Base-by-base conservation (phyloP, 2,888 invertebrate species). In the Drosophila crucigera region DNA sequence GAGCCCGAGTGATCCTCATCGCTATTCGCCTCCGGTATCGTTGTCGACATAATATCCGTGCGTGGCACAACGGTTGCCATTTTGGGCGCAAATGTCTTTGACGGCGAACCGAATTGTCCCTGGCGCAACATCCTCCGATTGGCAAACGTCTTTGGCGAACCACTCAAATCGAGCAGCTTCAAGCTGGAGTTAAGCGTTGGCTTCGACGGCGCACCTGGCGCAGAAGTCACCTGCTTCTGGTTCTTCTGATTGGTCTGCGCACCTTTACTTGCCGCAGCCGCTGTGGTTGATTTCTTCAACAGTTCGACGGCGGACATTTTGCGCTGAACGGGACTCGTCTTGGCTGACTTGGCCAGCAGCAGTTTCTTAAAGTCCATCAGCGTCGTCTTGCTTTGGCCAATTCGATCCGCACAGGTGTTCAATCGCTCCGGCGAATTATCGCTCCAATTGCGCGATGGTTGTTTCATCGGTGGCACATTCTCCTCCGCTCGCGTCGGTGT, bases 341-440 rank as follows among this genome's bases (percentile, higher is more conserved):
- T 96, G 2, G 95, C 95, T 82, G 96, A 96, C 85, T 97, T 97
- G 86, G 97, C 96, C 41, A 97, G 94, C 31, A 97, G 94, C 19
- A 97, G 94, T 88, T 96, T 96, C 92, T 98, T 98, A 92, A 98
- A 98, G 93, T 97, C 97, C 91, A 97, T 94, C 73, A 97, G 94
- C 3, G 97, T 97, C 0, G 97, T 97, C 90, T 97, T 96, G 69
- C 96, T 95, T 3, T 95, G 93, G 0, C 95, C 95, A 83, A 95
- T 94, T 76, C 96, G 94, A 92, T 96, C 96, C 9, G 95, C 95
- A 82, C 96, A 96, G 31, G 95, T 95, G 82, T 90, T 94, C 89
- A 70, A 93, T 68, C 83, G 92, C 91, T 92, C 89, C 73, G 94
- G 92, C 4, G 91, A 86, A 37, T 91, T 87, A 28, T 91, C 88